Conservation (phyloP, 2,113 vertebrate genomes). For the Polypterus bichir region DNA sequence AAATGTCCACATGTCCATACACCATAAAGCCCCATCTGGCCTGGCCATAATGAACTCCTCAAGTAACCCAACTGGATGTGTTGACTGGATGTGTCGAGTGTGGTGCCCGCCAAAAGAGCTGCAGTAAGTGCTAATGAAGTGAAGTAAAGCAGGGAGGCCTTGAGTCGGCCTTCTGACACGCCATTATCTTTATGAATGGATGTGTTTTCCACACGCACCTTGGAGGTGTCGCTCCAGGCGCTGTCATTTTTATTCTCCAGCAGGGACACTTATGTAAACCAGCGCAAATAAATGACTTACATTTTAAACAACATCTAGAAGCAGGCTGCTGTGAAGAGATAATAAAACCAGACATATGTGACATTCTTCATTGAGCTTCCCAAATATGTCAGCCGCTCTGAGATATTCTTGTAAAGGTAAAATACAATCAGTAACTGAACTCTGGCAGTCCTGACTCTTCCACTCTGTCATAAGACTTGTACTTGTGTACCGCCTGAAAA, state of each 20-base stretch:
- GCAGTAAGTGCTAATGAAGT: slow-evolving; percentile 7
- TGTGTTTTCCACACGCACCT: slow-evolving; percentile 6
- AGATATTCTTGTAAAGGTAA: neutral
- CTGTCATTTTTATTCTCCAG: slow-evolving; percentile 3
- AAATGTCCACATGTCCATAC: too few species aligned
- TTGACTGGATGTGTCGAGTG: too few species aligned
- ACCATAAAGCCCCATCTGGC: too few species aligned
- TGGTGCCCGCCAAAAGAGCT: too few species aligned
- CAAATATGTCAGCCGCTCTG: neutral
- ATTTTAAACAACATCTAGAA: slow-evolving; percentile 8
- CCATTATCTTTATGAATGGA: slow-evolving; percentile 20
- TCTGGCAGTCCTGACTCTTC: neutral
- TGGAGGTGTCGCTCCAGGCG: neutral
- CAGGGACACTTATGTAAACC: neutral
- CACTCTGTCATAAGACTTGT: too few species aligned
- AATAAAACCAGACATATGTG: slow-evolving; percentile 3
- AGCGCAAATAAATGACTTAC: slow-evolving; percentile 4
- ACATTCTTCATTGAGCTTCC: neutral
- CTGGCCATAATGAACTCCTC: too few species aligned
- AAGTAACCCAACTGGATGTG: too few species aligned
- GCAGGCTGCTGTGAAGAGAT: slow-evolving; percentile 11
- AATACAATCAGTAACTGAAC: neutral
- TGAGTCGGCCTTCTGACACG: slow-evolving; percentile 14
- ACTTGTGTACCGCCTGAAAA: too few species aligned
- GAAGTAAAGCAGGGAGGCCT: slow-evolving; percentile 10